Evolutionary conservation across 2,888 invertebrate genomes (phyloP), one percentile per base, ranked within the genome.

Genomic region (Cryptophagus acutangulus): DNA sequence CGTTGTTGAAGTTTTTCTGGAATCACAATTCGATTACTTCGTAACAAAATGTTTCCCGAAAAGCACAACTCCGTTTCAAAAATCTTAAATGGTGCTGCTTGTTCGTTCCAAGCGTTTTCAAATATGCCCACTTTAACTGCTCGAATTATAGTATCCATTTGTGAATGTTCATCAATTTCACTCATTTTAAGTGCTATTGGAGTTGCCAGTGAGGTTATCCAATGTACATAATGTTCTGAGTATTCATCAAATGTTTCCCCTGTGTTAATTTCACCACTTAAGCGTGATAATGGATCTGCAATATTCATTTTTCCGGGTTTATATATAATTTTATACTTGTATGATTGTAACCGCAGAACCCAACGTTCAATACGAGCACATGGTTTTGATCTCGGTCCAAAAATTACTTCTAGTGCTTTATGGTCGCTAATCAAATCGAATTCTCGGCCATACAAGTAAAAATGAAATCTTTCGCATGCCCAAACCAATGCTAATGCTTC

Each of bases 401-500:
- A 43, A 10, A 43, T 39, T 13, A 35, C 15, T 24, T 43, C 43
- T 14, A 43, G 16, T 8, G 43, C 39, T 35, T 40, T 40, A 17
- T 43, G 39, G 28, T 43, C 43, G 9, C 39, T 43, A 5, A 41
- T 16, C 6, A 40, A 20, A 13, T 35, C 40, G 14, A 40, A 40
- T 2, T n/a, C 2, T 30, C 38, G 30, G 18, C 45, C 44, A 17
- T 30, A 38, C 18, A 49, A 29, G 25, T 52, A 54, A 24, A 49
- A 40, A 16, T 47, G 30, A 17, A 52, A 51, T 10, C 38, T 31
- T 38, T 51, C 64, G 65, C 31, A 59, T 41, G 62, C 65, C 52
- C 58, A 71, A 10, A 69, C 54, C 4, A 69, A 44, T 8, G 61
- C 59, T 10, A 69, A 51, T 5, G 61, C 65, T 49, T 63, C 59